Evolutionary conservation across 2,888 invertebrate species (phyloP).

Genomic region (Gymnocheta viridis): DNA sequence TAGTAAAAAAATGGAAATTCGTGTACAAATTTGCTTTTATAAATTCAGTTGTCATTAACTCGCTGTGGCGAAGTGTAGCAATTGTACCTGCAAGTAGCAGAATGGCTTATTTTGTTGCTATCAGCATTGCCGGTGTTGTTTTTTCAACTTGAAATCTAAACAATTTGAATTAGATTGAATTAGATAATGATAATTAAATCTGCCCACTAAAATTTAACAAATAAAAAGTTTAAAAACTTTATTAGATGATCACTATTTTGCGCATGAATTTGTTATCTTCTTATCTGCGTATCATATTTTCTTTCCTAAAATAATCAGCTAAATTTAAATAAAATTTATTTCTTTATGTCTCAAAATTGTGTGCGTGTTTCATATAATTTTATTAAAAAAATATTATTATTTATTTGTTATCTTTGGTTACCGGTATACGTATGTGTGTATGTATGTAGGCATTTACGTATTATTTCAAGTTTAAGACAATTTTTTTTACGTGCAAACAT

Average conservation of each 20-base stretch:
- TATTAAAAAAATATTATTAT: background rate
- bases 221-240: background rate
- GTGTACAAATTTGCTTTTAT: too few species aligned
- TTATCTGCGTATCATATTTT: background rate
- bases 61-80: too few species aligned
- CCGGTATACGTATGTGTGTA: too few species aligned
- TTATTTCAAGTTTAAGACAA: background rate
- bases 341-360: background rate
- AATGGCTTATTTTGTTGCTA: too few species aligned
- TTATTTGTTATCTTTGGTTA: background rate
- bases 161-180: background rate
- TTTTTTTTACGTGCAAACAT: background rate
- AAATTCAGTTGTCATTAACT: too few species aligned
- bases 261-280: background rate
- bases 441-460: too few species aligned
- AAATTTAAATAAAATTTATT: background rate
- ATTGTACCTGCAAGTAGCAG: too few species aligned
- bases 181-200: background rate
- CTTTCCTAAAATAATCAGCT: background rate
- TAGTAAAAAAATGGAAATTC: too few species aligned
- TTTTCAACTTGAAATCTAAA: background rate
- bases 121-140: too few species aligned
- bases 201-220: background rate
- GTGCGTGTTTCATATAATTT: background rate
- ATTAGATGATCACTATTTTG: background rate